A percentile compares a stretch with the other conserved stretches of the same genome.
Evolutionary conservation across 1,140 invertebrate genomes (phyloP).

Genomic region (Triops longicaudatus): DNA sequence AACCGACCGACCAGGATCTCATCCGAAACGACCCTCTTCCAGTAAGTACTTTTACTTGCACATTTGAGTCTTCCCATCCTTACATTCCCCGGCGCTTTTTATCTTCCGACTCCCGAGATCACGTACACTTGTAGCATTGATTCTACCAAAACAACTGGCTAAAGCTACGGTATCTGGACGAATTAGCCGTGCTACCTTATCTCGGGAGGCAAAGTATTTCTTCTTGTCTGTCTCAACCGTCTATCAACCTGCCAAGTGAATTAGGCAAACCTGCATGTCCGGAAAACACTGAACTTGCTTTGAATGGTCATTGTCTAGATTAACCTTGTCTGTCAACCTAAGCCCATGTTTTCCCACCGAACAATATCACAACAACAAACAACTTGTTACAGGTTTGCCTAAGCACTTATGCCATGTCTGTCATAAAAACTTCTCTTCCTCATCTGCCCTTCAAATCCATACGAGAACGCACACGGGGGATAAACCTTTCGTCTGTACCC

Average conservation of each 20-base stretch:
- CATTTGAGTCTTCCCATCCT: background rate
- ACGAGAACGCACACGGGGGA: constrained; percentile 97
- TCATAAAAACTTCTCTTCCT: constrained; percentile 81
- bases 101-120: background rate
- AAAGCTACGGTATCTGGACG: background rate
- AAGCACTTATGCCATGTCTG: constrained; percentile 96
- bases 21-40: background rate
- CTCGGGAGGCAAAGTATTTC: background rate
- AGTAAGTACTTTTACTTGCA: background rate
- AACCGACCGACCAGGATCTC: background rate
- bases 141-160: no score
- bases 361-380: constrained; percentile 8
- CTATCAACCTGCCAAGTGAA: constrained; percentile 8
- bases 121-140: background rate
- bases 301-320: background rate
- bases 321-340: background rate
- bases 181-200: background rate
- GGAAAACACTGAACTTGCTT: background rate
- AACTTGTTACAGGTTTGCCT: constrained; percentile 45
- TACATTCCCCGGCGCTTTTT: background rate
- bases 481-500: constrained; percentile 92
- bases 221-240: background rate
- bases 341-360: background rate
- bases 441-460: constrained; percentile 70
- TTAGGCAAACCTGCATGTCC: constrained; percentile 25